Evolutionary conservation across 2,888 invertebrate genomes (phyloP), one percentile per base, ranked within the genome.

Genomic region (Scaptodrosophila latifasciaeformis): DNA sequence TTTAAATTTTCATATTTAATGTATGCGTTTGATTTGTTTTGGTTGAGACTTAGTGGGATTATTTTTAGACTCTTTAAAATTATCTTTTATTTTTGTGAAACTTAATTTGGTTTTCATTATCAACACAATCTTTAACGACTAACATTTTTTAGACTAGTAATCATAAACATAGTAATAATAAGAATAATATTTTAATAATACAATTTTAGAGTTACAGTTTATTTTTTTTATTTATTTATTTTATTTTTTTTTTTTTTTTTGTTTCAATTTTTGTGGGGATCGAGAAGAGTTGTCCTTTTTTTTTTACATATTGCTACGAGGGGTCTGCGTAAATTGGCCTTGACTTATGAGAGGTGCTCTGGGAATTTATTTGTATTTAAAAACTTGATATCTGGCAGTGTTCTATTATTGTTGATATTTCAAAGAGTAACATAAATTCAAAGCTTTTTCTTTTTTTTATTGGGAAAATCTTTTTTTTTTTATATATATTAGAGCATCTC

Each of bases 61-160:
- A 52, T 62, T 50, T 43, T 50, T 35, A 45, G 53, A 37, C 45
- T 44, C 40, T 51, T 52, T 50, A 64, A 53, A 54, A 31, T 56
- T 44, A 48, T 53, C 12, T 63, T 42, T 56, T 44, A 48, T 53
- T 13, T 63, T 42, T 62, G 64, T 60, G 31, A 64, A 77, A 75
- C 59, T 61, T 74, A 57, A 58, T 57, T 34, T 17, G 39, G 40
- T 54, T 62, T 47, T 56, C 2, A 40, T 29, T 15, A 42, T 67
- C 58, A 69, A 74, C 69, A 80, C 70, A 56, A 75, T 18, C 24
- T 69, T 65, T 60, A 71, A 60, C 62, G 63, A 76, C 77, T 79
- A 80, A 72, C 56, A n/a, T n/a, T n/a, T 57, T 80, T 74, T 81
- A 79, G 57, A 55, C 81, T 82, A 78, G 59, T 71, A 61, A 75